phyloP scores from a whole-genome alignment of 2,113 vertebrate species.

The Pollimyrus isidori region DNA sequence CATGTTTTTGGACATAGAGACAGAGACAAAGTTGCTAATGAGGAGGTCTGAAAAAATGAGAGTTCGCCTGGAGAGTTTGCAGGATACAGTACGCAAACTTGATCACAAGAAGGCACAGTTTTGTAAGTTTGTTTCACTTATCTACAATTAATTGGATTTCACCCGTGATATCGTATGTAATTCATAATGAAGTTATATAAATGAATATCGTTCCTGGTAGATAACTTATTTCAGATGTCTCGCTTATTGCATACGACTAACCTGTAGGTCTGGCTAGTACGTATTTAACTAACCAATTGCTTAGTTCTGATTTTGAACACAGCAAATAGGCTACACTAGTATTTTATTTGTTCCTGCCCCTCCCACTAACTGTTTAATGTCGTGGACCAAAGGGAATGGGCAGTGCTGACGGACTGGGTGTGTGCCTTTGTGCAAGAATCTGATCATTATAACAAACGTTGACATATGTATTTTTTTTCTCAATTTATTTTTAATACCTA shows the following conservation, averaged over 20 bases:
- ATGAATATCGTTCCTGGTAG: neutral
- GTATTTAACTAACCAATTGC: neutral
- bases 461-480: neutral
- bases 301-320: neutral
- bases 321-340: neutral
- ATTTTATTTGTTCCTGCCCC: neutral
- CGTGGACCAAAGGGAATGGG: neutral
- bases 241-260: neutral
- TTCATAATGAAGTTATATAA: neutral
- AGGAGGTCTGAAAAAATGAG: conserved; percentile 57
- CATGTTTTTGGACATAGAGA: conserved; percentile 69
- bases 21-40: conserved; percentile 55
- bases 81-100: conserved; percentile 47
- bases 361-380: neutral
- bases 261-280: neutral
- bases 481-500: neutral
- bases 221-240: neutral
- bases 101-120: conserved; percentile 65
- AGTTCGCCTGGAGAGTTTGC: conserved; percentile 59
- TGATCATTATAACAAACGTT: neutral
- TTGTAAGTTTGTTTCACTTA: conserved; percentile 56
- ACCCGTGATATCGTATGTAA: neutral
- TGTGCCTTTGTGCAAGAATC: neutral
- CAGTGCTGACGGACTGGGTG: neutral
- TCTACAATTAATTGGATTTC: neutral